phyloP scores from a whole-genome alignment of 1,140 invertebrate genomes.

The Meloidogyne chitwoodi region DNA sequence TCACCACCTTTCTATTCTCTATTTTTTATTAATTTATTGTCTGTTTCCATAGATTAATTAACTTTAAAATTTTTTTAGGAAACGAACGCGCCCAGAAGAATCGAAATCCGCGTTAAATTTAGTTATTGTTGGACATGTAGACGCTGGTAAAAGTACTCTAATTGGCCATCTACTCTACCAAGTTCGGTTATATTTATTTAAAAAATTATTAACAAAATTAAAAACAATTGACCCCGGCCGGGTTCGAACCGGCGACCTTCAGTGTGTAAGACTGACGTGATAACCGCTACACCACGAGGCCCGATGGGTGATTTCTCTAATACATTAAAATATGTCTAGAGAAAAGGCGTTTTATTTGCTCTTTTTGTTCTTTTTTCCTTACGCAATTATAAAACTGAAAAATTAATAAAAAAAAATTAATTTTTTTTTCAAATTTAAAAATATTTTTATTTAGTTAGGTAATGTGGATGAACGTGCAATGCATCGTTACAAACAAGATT shows the following conservation, averaged over 20 bases:
- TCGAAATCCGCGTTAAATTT: conserved; percentile 49
- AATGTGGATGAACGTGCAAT: conserved; percentile 82
- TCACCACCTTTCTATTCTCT: too few relatives aligned
- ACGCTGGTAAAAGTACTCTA: conserved; percentile 95
- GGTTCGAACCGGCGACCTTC: conserved; percentile 52
- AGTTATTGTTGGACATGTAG: conserved; percentile 78
- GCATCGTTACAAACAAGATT: conserved; percentile 96
- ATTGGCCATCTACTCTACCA: conserved; percentile 89
- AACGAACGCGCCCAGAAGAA: conserved; percentile 25
- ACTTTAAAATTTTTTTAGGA: too few relatives aligned
- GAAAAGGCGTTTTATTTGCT: not conserved
- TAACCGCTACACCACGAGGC: conserved; percentile 31
- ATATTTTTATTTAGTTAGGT: conserved; percentile 67
- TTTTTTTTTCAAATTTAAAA: not conserved
- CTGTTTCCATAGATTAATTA: too few relatives aligned
- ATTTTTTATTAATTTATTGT: too few relatives aligned
- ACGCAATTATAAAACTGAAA: too few relatives aligned
- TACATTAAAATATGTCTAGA: not conserved
- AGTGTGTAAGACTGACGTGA: conserved; percentile 52
- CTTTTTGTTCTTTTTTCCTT: not conserved
- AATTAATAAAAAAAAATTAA: too few relatives aligned
- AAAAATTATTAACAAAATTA: not conserved
- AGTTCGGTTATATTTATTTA: conserved; percentile 25
- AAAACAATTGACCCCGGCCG: conserved; percentile 26
- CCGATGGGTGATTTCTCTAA: not conserved